Percentiles rank a stretch among this genome's conserved stretches.
These are phyloP conservation scores for Palloptera scutellata DNA, from an alignment of 2,888 invertebrate genomes.

Conservation along the genomic window DNA sequence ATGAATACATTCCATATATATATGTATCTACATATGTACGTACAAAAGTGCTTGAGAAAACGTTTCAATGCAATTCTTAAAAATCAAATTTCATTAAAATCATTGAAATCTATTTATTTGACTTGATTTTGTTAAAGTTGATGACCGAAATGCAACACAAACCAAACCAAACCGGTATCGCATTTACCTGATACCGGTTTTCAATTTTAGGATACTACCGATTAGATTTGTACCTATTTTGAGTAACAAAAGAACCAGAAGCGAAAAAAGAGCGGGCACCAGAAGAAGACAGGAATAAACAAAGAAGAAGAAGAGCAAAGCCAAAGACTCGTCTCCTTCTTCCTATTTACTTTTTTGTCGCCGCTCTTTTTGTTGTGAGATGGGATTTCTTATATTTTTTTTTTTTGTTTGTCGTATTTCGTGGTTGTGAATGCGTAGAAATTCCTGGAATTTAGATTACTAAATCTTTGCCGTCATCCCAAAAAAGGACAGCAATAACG, in stretches of 20 bases:
- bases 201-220: conserved; percentile 55
- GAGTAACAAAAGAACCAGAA: background rate
- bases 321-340: background rate
- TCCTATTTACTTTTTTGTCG: conserved; percentile 19
- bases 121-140: background rate
- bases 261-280: conserved; percentile 1
- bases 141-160: background rate
- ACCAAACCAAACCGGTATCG: background rate
- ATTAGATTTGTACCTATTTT: conserved; percentile 22
- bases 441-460: conserved; percentile 55
- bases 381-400: background rate
- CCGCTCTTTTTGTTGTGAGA: background rate
- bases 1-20: too few relatives aligned
- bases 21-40: too few relatives aligned
- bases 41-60: too few relatives aligned
- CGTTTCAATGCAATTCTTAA: too few relatives aligned
- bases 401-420: background rate
- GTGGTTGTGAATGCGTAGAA: conserved; percentile 37
- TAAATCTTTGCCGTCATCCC: conserved; percentile 44
- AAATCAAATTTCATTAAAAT: too few relatives aligned
- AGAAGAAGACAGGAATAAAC: background rate
- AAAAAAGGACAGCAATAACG: conserved; percentile 18
- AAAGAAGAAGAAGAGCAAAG: background rate
- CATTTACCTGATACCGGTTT: conserved; percentile 51
- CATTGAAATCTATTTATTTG: too few relatives aligned